Percentiles rank a stretch among this genome's conserved stretches.
These are phyloP conservation scores for Gastrophysa polygoni DNA, from an alignment of 2,888 invertebrate genomes.

Conservation along the genomic window DNA sequence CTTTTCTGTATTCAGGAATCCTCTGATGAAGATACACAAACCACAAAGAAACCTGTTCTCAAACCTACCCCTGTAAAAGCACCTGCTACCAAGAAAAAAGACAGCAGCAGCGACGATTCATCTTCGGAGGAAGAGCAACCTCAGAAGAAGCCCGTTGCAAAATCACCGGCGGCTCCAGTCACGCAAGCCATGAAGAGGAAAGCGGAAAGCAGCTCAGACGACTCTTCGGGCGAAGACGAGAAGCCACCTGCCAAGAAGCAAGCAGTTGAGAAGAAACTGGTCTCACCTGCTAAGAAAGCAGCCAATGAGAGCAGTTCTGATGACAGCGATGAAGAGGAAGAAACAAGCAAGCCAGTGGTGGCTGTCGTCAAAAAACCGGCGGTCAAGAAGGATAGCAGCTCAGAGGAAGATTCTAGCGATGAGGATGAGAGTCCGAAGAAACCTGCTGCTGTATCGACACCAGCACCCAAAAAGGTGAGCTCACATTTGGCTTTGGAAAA, in stretches of 20 bases:
- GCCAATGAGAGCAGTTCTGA: constrained; percentile 30
- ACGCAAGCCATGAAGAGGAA: constrained; percentile 21
- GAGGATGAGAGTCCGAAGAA: constrained; percentile 40
- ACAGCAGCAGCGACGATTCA: constrained; percentile 37
- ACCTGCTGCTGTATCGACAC: constrained; percentile 41
- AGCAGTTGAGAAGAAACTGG: constrained; percentile 17
- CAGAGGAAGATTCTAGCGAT: constrained; percentile 49
- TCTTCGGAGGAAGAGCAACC: constrained; percentile 35
- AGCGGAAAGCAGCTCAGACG: constrained; percentile 38
- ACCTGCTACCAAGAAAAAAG: background rate
- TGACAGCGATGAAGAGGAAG: constrained; percentile 39
- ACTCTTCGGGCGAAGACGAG: constrained; percentile 42
- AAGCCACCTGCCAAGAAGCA: constrained; percentile 23
- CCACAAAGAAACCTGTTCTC: background rate
- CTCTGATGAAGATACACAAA: background rate
- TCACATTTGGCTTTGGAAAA: too few species aligned
- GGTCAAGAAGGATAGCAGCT: constrained; percentile 40
- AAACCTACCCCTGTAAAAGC: background rate
- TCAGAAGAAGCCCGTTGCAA: constrained; percentile 19
- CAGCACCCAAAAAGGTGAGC: constrained; percentile 29
- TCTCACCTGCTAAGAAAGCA: constrained; percentile 23
- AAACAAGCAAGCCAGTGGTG: constrained; percentile 5
- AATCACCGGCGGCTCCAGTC: background rate
- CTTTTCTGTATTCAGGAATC: too few species aligned
- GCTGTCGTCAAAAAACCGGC: constrained; percentile 23